These are phyloP conservation scores for Cheilosia urbana DNA, from an alignment of 2,888 invertebrate species.

Conservation along the genomic window DNA sequence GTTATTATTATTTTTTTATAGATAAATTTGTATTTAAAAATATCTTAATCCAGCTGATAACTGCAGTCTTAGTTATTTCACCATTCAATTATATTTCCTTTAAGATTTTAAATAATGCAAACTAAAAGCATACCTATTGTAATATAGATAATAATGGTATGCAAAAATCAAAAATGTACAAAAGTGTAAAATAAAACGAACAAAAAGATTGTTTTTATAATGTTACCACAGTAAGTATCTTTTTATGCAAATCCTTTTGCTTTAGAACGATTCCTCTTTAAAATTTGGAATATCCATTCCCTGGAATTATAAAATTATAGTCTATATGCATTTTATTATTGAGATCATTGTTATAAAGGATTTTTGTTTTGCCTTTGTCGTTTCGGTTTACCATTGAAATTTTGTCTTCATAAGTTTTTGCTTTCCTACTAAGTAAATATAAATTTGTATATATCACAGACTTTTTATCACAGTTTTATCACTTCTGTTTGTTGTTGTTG, in stretches of 20 bases:
- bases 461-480: slow-evolving; percentile 48
- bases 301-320: slow-evolving; percentile 63
- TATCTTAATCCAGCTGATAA: background rate
- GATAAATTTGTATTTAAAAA: background rate
- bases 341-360: slow-evolving; percentile 15
- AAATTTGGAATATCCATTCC: slow-evolving; percentile 54
- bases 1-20: background rate
- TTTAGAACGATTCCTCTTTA: slow-evolving; percentile 42
- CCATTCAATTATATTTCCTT: slow-evolving; percentile 8
- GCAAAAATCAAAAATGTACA: slow-evolving; percentile 25
- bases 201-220: slow-evolving; percentile 1
- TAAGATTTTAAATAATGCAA: slow-evolving; percentile 4
- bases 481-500: slow-evolving; percentile 13
- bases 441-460: slow-evolving; percentile 29
- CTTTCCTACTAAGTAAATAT: slow-evolving; percentile 11
- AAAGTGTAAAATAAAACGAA: slow-evolving; percentile 21
- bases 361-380: slow-evolving; percentile 10
- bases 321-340: slow-evolving; percentile 38
- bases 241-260: slow-evolving; percentile 58
- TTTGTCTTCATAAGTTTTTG: slow-evolving; percentile 8
- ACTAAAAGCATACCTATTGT: slow-evolving; percentile 15
- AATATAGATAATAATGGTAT: slow-evolving; percentile 5
- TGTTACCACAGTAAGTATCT: slow-evolving; percentile 49
- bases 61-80: background rate
- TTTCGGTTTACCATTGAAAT: slow-evolving; percentile 13